phyloP scores from a whole-genome alignment of 2,113 vertebrate genomes.

The Prunella himalayana region DNA sequence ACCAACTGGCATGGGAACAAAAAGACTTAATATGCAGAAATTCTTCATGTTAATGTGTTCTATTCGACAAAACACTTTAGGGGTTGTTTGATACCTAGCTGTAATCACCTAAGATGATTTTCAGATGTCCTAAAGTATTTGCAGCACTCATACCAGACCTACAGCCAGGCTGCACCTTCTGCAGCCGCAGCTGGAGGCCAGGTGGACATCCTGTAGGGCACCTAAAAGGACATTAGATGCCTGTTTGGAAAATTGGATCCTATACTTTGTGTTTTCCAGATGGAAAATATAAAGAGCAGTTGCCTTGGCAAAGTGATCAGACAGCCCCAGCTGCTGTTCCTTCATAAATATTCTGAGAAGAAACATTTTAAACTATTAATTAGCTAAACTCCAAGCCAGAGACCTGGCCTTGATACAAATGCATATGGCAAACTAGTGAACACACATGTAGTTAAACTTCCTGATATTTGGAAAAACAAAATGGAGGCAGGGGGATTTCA shows the following conservation, averaged over 20 bases:
- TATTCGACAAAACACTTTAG: neutral
- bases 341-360: neutral
- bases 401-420: neutral
- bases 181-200: neutral
- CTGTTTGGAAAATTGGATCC: neutral
- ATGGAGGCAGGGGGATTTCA: neutral
- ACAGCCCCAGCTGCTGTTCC: neutral
- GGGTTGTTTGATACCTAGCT: neutral
- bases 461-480: neutral
- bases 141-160: neutral
- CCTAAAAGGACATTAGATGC: neutral
- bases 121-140: neutral
- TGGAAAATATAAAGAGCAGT: neutral
- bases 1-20: neutral
- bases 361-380: neutral
- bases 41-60: neutral
- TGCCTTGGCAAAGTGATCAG: conserved; percentile 1
- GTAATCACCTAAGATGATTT: neutral
- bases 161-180: neutral
- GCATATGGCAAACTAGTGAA: neutral
- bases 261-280: neutral
- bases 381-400: neutral
- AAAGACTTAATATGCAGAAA: neutral
- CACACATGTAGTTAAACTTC: neutral
- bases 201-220: neutral